These are phyloP conservation scores for Odontomachus brunneus DNA, from an alignment of 1,140 invertebrate genomes.

Conservation along the genomic window DNA sequence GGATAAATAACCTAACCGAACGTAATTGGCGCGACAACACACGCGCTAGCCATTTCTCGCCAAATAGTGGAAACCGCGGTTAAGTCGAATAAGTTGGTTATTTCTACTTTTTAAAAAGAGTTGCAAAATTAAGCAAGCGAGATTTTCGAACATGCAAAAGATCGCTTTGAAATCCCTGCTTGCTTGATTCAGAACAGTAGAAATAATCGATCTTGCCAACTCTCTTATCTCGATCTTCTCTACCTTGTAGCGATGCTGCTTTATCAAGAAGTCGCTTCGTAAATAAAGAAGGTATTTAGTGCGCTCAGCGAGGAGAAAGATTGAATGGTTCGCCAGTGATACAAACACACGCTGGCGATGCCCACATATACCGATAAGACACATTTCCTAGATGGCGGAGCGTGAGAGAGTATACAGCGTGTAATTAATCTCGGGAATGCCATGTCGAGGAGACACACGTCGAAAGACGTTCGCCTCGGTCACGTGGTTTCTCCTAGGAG, in stretches of 20 bases:
- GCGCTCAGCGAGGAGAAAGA: conserved; percentile 14
- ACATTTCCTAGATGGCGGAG: conserved; percentile 1
- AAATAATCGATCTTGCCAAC: no score
- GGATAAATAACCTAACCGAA: conserved; percentile 29
- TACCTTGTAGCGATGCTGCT: conserved; percentile 14
- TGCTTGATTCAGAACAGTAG: no score
- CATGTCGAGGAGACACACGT: conserved; percentile 2
- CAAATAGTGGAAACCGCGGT: no score
- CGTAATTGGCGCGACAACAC: conserved; percentile 39
- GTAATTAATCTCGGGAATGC: conserved; percentile 14
- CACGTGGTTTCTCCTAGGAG: no score
- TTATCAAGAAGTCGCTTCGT: conserved; percentile 44
- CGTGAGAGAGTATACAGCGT: neutral
- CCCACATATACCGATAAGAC: conserved; percentile 19
- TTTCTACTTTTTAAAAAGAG: no score
- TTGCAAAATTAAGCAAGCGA: no score
- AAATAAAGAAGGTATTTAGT: conserved; percentile 42
- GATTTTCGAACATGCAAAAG: no score
- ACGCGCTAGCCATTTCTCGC: conserved; percentile 24
- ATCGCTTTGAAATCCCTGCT: no score
- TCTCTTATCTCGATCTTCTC: no score
- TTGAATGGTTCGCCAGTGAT: conserved; percentile 3
- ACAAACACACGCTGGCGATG: conserved; percentile 20
- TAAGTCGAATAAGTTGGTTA: no score
- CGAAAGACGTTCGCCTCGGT: neutral